Base-by-base conservation (phyloP, 2,113 vertebrate species). In the Toxotes jaculatrix region DNA sequence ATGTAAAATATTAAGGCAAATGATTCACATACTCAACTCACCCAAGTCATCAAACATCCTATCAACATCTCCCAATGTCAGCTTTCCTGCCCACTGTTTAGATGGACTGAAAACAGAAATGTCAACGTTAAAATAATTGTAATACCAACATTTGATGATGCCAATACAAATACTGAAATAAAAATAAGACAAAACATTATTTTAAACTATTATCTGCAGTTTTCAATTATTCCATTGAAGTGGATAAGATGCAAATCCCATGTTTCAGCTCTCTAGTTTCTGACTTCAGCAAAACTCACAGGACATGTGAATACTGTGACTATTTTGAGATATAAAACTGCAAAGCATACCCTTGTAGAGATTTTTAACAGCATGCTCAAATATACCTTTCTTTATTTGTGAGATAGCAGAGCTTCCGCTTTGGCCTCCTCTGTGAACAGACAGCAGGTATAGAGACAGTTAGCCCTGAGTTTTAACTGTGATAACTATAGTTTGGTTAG, bases 1-100 rank as follows among this genome's bases (percentile, higher is more conserved):
- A 9, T 0, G 9, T 7, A 67, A 62, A 23, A 32, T 14, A 5
- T 49, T 7, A 67, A 57, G 56, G 4, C 1, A 60, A 8, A 47
- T 38, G 0, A 62, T 74, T 17, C 4, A 36, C 11, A 71, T 40
- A 49, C 7, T 55, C 23, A 70, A 89, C 88, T 87, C 69, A 95
- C 93, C 93, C 8, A 93, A 49, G 63, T 93, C 93, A 82, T 95
- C 94, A 83, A 95, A 95, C 31, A 92, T 83, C 19, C 34, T 83
- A 36, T 94, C 94, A 32, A 94, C 51, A n/a, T 93, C 92, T 34
- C 23, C 55, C 34, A 93, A 4, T 51, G 82, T 55, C 32, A 90
- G 7, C 0, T 6, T 7, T 34, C 1, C 34, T 14, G 6, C 1
- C 88, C 79, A 87, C 19, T 74, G 4, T 19, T 82, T 71, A 23